Evolutionary conservation across 2,797 vertebrate genomes (phyloP).

Genomic region (Serranus cabrilla): DNA sequence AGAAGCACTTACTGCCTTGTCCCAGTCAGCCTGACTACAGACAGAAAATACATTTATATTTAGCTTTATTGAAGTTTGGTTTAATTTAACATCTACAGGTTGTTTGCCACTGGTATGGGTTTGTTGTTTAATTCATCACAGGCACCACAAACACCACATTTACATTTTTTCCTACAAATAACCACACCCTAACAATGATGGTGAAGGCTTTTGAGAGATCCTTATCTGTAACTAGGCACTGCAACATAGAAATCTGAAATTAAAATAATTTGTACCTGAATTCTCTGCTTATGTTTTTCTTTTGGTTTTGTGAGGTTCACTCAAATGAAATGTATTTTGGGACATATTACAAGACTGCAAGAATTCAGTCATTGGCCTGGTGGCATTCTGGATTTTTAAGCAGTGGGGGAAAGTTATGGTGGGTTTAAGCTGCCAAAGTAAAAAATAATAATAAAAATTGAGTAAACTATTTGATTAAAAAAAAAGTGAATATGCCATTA

Average conservation of each 20-base stretch:
- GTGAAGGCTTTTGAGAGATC: conserved; percentile 12
- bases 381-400: no score
- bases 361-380: no score
- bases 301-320: no score
- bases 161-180: conserved; percentile 15
- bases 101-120: not conserved
- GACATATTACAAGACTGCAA: no score
- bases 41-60: conserved; percentile 15
- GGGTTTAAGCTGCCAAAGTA: no score
- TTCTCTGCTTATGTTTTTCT: not conserved
- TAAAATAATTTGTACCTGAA: conserved; percentile 41
- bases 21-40: conserved; percentile 3
- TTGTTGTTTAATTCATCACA: conserved; percentile 5
- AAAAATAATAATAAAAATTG: no score
- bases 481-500: no score
- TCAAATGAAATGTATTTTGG: no score
- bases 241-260: conserved; percentile 54
- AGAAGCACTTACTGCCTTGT: conserved; percentile 21
- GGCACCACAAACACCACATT: not conserved
- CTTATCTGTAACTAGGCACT: conserved; percentile 42
- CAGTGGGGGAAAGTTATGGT: no score
- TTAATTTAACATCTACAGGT: conserved; percentile 2
- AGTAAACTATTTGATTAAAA: no score
- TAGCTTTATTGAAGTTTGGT: conserved; percentile 22
- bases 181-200: conserved; percentile 1